phyloP scores from a whole-genome alignment of 2,797 vertebrate species.

The Apogon hyalosoma region DNA sequence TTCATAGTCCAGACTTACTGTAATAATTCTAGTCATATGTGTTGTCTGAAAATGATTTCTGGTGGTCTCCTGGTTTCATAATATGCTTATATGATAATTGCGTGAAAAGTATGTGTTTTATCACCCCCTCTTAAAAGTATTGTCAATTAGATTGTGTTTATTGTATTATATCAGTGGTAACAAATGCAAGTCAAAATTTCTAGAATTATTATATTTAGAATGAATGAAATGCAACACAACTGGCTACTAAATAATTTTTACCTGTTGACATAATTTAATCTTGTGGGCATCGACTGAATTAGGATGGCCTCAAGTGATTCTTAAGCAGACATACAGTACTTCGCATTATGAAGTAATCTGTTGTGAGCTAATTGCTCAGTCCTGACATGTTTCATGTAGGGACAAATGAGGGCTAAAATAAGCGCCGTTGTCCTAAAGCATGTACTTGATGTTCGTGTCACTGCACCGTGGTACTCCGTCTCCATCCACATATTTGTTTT shows the following conservation, averaged over 20 bases:
- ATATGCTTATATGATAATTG: too few species aligned
- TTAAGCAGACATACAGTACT: neutral
- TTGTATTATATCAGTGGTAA: too few species aligned
- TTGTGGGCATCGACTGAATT: neutral
- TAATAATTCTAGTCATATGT: too few species aligned
- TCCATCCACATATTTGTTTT: conserved; percentile 41
- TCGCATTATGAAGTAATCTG: conserved; percentile 1
- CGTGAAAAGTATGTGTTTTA: too few species aligned
- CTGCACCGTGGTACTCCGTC: conserved; percentile 21
- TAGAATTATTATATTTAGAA: too few species aligned
- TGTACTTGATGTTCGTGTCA: conserved; percentile 25
- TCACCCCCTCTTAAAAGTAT: too few species aligned
- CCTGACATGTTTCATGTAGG: conserved; percentile 6
- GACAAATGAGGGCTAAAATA: conserved; percentile 15
- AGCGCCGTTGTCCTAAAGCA: neutral
- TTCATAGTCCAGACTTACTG: too few species aligned
- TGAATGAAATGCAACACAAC: too few species aligned
- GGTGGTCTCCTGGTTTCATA: too few species aligned
- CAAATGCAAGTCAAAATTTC: too few species aligned
- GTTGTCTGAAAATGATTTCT: too few species aligned
- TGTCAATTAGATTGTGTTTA: too few species aligned
- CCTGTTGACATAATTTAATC: neutral
- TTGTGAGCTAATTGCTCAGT: neutral
- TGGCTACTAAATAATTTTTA: neutral
- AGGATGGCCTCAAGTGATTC: neutral